These are phyloP conservation scores for Oreochromis mossambicus DNA, from an alignment of 2,797 vertebrate species.

Conservation along the genomic window DNA sequence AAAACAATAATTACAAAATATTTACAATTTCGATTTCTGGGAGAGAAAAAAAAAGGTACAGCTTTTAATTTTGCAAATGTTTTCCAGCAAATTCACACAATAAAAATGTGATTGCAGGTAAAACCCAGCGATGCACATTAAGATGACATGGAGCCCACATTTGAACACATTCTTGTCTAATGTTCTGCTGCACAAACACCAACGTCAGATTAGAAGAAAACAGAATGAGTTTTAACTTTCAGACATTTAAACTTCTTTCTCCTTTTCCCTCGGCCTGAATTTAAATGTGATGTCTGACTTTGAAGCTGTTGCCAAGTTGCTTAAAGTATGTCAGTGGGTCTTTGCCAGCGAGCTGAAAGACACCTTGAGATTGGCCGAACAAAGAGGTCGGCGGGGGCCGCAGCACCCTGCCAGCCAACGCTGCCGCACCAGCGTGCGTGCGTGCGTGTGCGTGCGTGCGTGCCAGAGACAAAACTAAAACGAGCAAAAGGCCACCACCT, in stretches of 20 bases:
- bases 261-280: slow-evolving; percentile 48
- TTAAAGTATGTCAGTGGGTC: slow-evolving; percentile 68
- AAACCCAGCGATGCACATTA: background rate
- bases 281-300: slow-evolving; percentile 65
- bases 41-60: background rate
- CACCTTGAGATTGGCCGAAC: slow-evolving; percentile 63
- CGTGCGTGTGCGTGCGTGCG: background rate
- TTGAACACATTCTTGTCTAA: background rate
- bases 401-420: slow-evolving; percentile 24
- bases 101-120: background rate
- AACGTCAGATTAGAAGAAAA: background rate
- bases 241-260: slow-evolving; percentile 37
- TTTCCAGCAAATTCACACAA: background rate
- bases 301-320: slow-evolving; percentile 69
- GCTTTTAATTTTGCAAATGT: background rate
- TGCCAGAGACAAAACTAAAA: slow-evolving; percentile 17
- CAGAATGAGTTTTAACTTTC: slow-evolving; percentile 25
- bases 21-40: background rate
- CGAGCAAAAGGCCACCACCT: slow-evolving; percentile 45
- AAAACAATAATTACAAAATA: background rate
- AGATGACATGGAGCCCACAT: background rate
- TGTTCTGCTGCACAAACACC: background rate
- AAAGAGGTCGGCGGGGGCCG: slow-evolving; percentile 59
- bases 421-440: slow-evolving; percentile 4
- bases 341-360: slow-evolving; percentile 65